Percentiles rank a stretch among this genome's conserved stretches.
Conservation (phyloP, 2,113 vertebrate genomes). For the Castor canadensis region DNA sequence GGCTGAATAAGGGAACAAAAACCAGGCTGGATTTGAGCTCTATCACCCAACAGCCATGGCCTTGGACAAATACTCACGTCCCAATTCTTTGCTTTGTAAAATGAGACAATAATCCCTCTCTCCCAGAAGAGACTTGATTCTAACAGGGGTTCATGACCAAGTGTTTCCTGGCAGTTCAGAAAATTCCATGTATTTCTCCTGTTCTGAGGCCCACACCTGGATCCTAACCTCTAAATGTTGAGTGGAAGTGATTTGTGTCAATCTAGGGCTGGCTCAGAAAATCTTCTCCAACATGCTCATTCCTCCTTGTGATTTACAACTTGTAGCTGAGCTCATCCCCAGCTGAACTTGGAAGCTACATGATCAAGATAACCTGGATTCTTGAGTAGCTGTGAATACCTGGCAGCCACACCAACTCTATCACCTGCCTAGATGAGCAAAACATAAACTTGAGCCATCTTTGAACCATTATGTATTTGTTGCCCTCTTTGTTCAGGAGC, state of each 20-base stretch:
- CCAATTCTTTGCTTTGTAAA: background rate
- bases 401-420: too few species aligned
- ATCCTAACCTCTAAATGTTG: too few species aligned
- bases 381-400: background rate
- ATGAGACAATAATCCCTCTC: background rate
- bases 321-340: too few species aligned
- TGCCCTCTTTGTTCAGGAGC: background rate
- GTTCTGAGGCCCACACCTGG: background rate
- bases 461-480: background rate
- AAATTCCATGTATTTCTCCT: background rate
- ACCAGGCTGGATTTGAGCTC: background rate
- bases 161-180: background rate
- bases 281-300: background rate
- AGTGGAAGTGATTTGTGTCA: background rate
- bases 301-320: background rate
- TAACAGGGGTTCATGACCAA: background rate
- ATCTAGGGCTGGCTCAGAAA: background rate
- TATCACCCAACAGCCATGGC: background rate
- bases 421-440: background rate
- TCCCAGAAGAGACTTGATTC: background rate
- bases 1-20: background rate
- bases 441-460: background rate
- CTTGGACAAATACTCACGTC: background rate
- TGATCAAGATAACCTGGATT: background rate
- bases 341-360: background rate